Percentiles rank a stretch among this genome's conserved stretches.
Evolutionary conservation across 2,113 vertebrate genomes (phyloP).

Genomic region (Oryzias celebensis): DNA sequence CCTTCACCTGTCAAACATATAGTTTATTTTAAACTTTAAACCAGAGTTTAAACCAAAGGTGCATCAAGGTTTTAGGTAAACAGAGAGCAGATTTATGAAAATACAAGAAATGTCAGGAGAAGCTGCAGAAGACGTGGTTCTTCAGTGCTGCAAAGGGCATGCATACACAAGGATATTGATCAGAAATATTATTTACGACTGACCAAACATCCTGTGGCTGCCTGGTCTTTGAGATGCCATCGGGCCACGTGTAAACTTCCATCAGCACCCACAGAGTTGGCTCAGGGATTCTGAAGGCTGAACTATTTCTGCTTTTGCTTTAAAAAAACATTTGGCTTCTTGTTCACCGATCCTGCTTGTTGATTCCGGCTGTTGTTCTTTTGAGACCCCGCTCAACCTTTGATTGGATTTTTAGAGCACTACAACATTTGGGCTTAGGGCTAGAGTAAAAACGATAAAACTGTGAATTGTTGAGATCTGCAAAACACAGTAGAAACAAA

Average conservation of each 20-base stretch:
- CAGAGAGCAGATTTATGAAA: too few species aligned
- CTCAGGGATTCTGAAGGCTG: neutral
- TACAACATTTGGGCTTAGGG: slow-evolving; percentile 12
- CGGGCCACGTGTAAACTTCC: slow-evolving; percentile 4
- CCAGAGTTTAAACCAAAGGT: too few species aligned
- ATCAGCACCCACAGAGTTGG: neutral
- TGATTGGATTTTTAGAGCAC: slow-evolving; percentile 18
- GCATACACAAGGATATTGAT: slow-evolving; percentile 25
- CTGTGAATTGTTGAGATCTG: slow-evolving; percentile 19
- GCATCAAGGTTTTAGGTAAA: too few species aligned
- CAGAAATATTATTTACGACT: slow-evolving; percentile 12
- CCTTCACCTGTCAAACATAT: neutral
- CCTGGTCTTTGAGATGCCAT: slow-evolving; percentile 12
- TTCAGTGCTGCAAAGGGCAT: slow-evolving; percentile 19
- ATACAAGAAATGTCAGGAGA: too few species aligned
- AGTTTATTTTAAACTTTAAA: too few species aligned
- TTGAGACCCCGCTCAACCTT: slow-evolving; percentile 21
- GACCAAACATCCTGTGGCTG: slow-evolving; percentile 10
- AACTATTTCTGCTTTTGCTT: neutral
- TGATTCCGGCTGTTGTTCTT: slow-evolving; percentile 7
- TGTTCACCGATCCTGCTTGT: neutral
- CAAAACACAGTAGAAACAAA: slow-evolving; percentile 4
- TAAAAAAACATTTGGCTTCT: neutral
- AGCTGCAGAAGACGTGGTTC: neutral
- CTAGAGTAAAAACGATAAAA: slow-evolving; percentile 5